Percentiles rank a stretch among this genome's conserved stretches.
Evolutionary conservation across 2,113 vertebrate species (phyloP).

Genomic region (Ibidorhyncha struthersii): DNA sequence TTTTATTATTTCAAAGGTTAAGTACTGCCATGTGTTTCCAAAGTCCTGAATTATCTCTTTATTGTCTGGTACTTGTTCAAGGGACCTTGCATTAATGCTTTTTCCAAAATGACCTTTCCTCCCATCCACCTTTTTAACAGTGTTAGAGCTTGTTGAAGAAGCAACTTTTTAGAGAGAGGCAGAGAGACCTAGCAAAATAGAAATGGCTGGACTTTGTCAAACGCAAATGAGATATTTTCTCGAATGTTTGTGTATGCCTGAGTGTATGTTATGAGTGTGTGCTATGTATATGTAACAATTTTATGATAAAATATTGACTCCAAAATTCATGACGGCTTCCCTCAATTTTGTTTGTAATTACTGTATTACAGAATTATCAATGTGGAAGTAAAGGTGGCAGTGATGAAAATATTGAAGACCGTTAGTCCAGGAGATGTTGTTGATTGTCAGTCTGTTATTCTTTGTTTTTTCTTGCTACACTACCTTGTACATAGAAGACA

Average conservation of each 20-base stretch:
- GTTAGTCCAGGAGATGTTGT: not conserved
- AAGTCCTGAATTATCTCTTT: not conserved
- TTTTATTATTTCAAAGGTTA: slow-evolving; percentile 8
- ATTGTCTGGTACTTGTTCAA: not conserved
- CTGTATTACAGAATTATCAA: not conserved
- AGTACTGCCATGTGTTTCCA: not conserved
- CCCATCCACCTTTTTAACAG: not conserved
- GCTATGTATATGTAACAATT: not conserved
- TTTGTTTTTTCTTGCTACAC: not conserved
- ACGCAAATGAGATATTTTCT: not conserved
- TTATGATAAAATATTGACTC: not conserved
- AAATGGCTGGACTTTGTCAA: not conserved
- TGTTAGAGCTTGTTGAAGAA: not conserved
- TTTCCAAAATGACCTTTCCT: not conserved
- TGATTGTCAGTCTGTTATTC: not conserved
- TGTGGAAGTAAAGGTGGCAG: not conserved
- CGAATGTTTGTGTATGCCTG: not conserved
- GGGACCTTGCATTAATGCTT: not conserved
- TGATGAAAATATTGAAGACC: not conserved
- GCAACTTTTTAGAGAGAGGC: not conserved
- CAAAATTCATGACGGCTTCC: not conserved
- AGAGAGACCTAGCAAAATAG: not conserved
- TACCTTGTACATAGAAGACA: not conserved
- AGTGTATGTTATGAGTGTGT: not conserved
- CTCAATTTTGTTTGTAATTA: not conserved